Evolutionary conservation across 2,888 invertebrate genomes (phyloP).

Genomic region (Acanthococcus lagerstroemiae): DNA sequence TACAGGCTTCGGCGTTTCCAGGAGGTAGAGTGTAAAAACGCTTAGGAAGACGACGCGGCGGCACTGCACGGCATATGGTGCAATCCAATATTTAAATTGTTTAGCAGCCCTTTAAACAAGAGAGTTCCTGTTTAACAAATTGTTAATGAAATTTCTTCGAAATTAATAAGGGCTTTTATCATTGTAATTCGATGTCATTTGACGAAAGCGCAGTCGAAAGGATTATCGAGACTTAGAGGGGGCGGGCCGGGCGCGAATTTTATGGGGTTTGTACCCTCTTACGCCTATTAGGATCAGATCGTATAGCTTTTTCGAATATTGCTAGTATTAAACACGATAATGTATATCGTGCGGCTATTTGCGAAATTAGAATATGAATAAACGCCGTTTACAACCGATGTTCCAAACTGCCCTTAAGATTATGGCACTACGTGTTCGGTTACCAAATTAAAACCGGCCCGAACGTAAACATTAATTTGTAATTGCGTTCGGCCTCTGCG

Average conservation of each 20-base stretch:
- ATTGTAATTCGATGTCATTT: conserved; percentile 30
- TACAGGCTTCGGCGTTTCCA: background rate
- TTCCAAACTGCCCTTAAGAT: no score
- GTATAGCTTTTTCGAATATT: conserved; percentile 23
- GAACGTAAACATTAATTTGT: no score
- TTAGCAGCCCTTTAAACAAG: conserved; percentile 31
- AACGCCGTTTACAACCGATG: background rate
- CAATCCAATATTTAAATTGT: conserved; percentile 29
- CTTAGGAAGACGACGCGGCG: background rate
- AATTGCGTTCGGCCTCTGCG: no score
- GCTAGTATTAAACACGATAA: conserved; percentile 6
- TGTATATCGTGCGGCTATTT: conserved; percentile 19
- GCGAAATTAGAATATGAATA: conserved; percentile 21
- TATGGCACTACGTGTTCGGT: no score
- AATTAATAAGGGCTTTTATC: conserved; percentile 30
- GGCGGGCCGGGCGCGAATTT: conserved; percentile 15
- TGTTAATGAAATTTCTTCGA: conserved; percentile 31
- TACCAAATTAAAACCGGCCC: no score
- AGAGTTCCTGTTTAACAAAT: conserved; percentile 30
- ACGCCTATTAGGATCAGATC: conserved; percentile 11
- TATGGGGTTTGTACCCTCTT: conserved; percentile 17
- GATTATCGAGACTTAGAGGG: conserved; percentile 16
- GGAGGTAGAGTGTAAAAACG: background rate
- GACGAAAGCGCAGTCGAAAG: conserved; percentile 21
- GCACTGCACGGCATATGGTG: conserved; percentile 24